Percentiles rank a stretch among this genome's conserved stretches.
phyloP scores from a whole-genome alignment of 2,888 invertebrate genomes.

The Coecobrya sp. region DNA sequence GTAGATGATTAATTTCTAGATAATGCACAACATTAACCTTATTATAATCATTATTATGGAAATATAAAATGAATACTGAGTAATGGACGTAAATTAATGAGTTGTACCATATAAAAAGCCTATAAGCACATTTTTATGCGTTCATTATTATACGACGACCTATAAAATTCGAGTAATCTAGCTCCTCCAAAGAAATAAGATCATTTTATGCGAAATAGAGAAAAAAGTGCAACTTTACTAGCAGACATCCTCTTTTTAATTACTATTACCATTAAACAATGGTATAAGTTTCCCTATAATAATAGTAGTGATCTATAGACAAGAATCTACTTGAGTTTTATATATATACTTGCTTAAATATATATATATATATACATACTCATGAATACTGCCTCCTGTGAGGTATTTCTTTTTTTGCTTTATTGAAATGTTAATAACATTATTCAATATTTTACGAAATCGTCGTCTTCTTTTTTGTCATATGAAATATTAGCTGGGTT shows the following conservation, averaged over 20 bases:
- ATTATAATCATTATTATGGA: conserved; percentile 7
- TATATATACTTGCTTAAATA: background rate
- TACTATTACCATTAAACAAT: background rate
- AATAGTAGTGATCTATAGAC: conserved; percentile 13
- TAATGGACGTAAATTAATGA: conserved; percentile 49
- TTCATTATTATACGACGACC: background rate
- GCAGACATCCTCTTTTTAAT: conserved; percentile 19
- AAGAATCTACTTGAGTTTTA: background rate
- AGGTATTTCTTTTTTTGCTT: background rate
- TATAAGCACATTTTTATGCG: background rate
- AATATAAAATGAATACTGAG: conserved; percentile 52
- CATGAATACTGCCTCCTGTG: background rate
- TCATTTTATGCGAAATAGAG: background rate
- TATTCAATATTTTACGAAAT: conserved; percentile 1
- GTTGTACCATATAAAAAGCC: conserved; percentile 9
- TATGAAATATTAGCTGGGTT: conserved; percentile 2
- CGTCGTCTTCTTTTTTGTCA: conserved; percentile 22
- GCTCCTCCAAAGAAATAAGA: background rate
- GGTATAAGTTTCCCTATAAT: background rate
- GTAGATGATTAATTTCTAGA: background rate
- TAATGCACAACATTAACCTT: conserved; percentile 8
- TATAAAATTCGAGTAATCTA: background rate
- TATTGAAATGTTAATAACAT: conserved; percentile 12
- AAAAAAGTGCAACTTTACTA: background rate
- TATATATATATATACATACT: background rate